Evolutionary conservation across 2,797 vertebrate genomes (phyloP), one percentile per base, ranked within the genome.

Genomic region (Nasua narica): DNA sequence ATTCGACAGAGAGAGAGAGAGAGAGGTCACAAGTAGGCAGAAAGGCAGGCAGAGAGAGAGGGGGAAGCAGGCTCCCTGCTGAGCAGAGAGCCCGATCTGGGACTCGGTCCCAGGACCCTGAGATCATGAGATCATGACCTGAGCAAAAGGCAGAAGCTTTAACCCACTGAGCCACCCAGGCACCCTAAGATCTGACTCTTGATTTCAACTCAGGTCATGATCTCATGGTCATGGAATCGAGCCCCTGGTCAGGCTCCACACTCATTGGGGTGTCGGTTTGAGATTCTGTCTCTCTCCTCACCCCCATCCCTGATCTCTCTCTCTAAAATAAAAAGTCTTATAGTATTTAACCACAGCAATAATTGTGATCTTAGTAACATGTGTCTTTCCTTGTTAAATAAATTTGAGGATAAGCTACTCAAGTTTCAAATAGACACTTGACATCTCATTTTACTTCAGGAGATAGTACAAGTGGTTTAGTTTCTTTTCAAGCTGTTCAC

Each of bases 361-460:
- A 87, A 72, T 58, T n/a, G 25, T 48, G 79, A 65, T 54, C 35
- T 35, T 86, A 62, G 40, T 74, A 90, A 81, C 7, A 48, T 18
- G 7, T 72, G 62, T 86, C 58, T 86, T 91, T 70, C 16, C 21
- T 76, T 2, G 9, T 87, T 56, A 91, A 76, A 92, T 92, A 81
- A 21, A 13, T 7, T 52, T 89, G 37, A 87, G 56, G 67, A 56
- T 69, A 58, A 81, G 82, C 60, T 93, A 60, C 35, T 77, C 72
- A 88, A 83, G 58, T 95, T 92, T 97, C 52, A 91, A 6, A 74
- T 25, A 79, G 90, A 93, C 62, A 89, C 27, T 76, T 19, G 83
- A 29, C 81, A 82, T 87, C 56, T 87, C 79, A 79, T 69, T 96
- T 95, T 90, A 74, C 29, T 93, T 82, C 8, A 92, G 62, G 70